phyloP scores from a whole-genome alignment of 2,888 invertebrate species.

The Adelphocoris suturalis region DNA sequence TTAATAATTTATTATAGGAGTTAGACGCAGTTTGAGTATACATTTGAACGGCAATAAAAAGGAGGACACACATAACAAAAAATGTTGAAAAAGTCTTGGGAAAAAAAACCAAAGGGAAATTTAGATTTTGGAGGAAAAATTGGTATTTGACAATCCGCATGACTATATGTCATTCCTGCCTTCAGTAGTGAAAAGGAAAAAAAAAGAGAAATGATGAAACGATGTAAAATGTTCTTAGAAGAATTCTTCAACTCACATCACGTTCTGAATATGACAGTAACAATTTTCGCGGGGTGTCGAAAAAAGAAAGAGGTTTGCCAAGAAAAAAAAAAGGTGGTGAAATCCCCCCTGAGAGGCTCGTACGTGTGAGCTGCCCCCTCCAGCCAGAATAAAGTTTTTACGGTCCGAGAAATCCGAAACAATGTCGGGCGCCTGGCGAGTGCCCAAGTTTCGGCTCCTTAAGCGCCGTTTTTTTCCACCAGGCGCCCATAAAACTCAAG shows the following conservation, averaged over 20 bases:
- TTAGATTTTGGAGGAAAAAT: no score
- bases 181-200: no score
- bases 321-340: constrained; percentile 8
- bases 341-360: neutral
- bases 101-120: no score
- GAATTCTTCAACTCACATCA: neutral
- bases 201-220: neutral
- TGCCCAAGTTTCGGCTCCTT: neutral
- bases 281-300: neutral
- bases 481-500: neutral
- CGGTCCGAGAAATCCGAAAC: constrained; percentile 19
- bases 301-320: neutral
- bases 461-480: neutral
- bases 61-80: no score
- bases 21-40: no score
- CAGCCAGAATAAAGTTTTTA: neutral
- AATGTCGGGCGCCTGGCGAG: constrained; percentile 12
- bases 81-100: no score
- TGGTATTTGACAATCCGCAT: no score
- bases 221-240: neutral
- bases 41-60: no score
- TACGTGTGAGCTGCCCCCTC: neutral
- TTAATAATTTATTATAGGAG: no score
- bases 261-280: neutral
- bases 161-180: no score